Evolutionary conservation across 2,113 vertebrate genomes (phyloP), one percentile per base, ranked within the genome.

Genomic region (Leuciscus idus): DNA sequence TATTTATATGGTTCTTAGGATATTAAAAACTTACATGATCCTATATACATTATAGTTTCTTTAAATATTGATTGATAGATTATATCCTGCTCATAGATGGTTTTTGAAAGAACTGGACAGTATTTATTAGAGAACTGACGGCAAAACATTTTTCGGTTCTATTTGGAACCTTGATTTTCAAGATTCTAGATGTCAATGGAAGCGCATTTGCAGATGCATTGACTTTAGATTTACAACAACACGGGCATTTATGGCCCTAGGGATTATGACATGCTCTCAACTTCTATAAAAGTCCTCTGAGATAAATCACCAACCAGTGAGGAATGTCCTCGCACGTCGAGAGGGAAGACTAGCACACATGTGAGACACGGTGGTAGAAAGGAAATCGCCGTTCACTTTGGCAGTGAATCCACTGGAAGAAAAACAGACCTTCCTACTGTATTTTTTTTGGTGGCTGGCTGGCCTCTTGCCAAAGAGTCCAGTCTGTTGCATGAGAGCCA

Each of bases 271-370:
- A 80, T 70, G 74, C 84, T 68, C 64, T 85, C 57, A 39, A 23
- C 83, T 85, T 76, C 84, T 57, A 62, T 86, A 76, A 87, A 75
- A 87, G 80, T 30, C 48, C 81, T 87, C n/a, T 62, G 83, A 59
- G 19, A 82, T 64, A 73, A 86, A 79, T 87, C 28, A 46, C 66
- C 77, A 87, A 85, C 74, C n/a, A 39, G 73, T 52, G 68, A 86
- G 82, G 82, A 83, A 76, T 89, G 62, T 82, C 76, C 61, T 84
- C 28, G 43, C 73, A 64, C 50, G 12, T 85, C 28, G 79, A 84
- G 68, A 61, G 39, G n/a, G 12, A 23, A 55, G 48, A 75, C 26
- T 70, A 80, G 68, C 82, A 83, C 72, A 57, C 52, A 86, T 86
- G 78, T 84, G 48, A 81, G 46, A 74, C 84, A 52, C 10, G 66